Base-by-base conservation (phyloP, 2,888 invertebrate species). In the Halocaridina rubra region DNA sequence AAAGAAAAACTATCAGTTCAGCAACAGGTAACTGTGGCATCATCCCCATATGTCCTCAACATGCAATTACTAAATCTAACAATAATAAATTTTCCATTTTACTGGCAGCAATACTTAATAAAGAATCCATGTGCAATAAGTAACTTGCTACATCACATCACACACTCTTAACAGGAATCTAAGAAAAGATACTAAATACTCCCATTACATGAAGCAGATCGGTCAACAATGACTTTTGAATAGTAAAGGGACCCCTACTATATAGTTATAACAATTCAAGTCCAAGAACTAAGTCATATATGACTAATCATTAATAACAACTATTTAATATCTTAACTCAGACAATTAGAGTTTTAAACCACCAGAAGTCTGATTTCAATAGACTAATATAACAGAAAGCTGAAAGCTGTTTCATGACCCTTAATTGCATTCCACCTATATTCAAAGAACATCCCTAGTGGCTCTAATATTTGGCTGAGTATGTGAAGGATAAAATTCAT, bases 71-170 rank as follows among this genome's bases (percentile, higher is more conserved):
- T 81, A 61, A 33, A 22, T 59, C 29, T 76, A 76, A 76, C 46
- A 46, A 69, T 77, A 76, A 81, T 32, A 76, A 19, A 67, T 61
- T 67, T 76, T 81, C 75, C 75, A 67, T 32, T 69, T 67, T 76
- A 81, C 69, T 81, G 81, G 81, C 81, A 81, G 81, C 81, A 76
- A 67, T 76, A 76, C 46, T 76, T 75, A 81, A 33, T 81, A 76
- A 76, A 61, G 75, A 81, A 53, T 22, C 57, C 27, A 81, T 76
- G 67, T 81, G 76, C 75, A 81, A 81, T 75, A 81, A 67, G 67
- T 69, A 46, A 46, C 46, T 46, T 46, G 46, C 46, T 46, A 46
- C 69, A 69, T 81, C 30, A 76, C 64, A 81, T 81, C 76, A 81
- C 81, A 81, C 67, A 67, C 33, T 53, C 81, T 81, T 76, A 76